Evolutionary conservation across 2,797 vertebrate species (phyloP), one percentile per base, ranked within the genome.

Genomic region (Brachymystax lenok): DNA sequence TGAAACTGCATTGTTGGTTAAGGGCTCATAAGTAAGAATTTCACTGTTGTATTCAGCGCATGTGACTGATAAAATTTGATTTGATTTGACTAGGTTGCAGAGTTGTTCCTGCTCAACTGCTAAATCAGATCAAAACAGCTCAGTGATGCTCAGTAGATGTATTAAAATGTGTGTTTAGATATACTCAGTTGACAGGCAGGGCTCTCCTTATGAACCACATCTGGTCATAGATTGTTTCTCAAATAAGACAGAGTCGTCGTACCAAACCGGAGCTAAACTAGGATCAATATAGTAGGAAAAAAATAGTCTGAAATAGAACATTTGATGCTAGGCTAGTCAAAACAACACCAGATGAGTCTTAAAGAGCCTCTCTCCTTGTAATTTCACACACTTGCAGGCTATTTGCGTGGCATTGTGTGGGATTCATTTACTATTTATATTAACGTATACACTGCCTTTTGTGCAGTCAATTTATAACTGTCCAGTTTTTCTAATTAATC

Each of bases 401-500:
- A 77, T 72, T 74, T 46, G 10, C 10, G 74, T 90, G 87, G 61
- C 88, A 88, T 91, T 89, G 90, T 90, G 88, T 91, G 88, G 78
- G 82, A 91, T 94, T 95, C 93, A 94, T 95, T 89, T 95, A 93
- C 92, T 95, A 95, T 95, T 95, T 95, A 94, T 95, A 93, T 94
- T 94, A 89, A 90, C 89, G 66, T 90, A 87, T 90, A 83, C 88
- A 73, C 93, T 92, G 92, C 90, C 93, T 94, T 94, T 93, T 80
- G 89, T 90, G 92, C 93, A 95, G 93, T 92, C 95, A 87, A 92
- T 95, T 96, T 93, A 94, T 96, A 95, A 96, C 95, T 93, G 95
- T 96, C 94, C 94, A 92, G 91, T 96, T 96, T 95, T 96, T 93
- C 93, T 95, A 97, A 96, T 96, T 96, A 96, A 96, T 96, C 95